phyloP scores from a whole-genome alignment of 37 sponge, comb jelly and placozoan species.

The Agelas oroides region DNA sequence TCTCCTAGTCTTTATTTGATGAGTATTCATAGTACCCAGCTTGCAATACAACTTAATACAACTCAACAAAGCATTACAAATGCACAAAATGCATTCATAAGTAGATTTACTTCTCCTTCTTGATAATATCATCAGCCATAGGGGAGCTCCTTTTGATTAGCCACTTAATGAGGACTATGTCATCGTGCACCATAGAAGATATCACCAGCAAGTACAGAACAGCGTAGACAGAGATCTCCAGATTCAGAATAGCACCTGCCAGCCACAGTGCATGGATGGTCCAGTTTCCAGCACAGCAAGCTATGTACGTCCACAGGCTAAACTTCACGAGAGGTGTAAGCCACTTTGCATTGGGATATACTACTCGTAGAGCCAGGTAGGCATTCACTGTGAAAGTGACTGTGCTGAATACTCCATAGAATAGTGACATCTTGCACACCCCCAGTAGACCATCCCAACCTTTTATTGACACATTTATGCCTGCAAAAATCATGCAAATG shows the following conservation, averaged over 20 bases:
- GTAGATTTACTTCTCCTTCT: no score
- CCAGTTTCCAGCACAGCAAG: constrained; percentile 78
- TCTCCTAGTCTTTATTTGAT: no score
- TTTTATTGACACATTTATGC: constrained; percentile 41
- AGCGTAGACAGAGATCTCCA: constrained; percentile 28
- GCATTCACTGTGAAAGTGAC: constrained; percentile 79
- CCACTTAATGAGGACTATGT: constrained; percentile 75
- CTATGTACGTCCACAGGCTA: constrained; percentile 63
- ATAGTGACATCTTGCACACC: constrained; percentile 67
- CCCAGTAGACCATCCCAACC: constrained; percentile 71
- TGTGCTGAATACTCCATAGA: constrained; percentile 80
- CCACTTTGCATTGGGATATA: constrained; percentile 67
- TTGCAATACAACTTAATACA: no score
- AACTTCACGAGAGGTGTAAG: constrained; percentile 31
- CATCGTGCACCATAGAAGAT: constrained; percentile 45
- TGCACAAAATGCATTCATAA: no score
- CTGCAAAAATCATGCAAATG: constrained; percentile 42
- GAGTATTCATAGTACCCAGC: no score
- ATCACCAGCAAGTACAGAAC: constrained; percentile 46
- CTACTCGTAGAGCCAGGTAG: constrained; percentile 84
- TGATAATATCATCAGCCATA: background rate
- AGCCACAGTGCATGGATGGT: constrained; percentile 73
- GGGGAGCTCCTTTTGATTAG: constrained; percentile 54
- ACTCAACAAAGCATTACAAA: no score
- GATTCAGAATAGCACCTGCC: background rate